Base-by-base conservation (phyloP, 2,113 vertebrate species). In the Brienomyrus longianalis region DNA sequence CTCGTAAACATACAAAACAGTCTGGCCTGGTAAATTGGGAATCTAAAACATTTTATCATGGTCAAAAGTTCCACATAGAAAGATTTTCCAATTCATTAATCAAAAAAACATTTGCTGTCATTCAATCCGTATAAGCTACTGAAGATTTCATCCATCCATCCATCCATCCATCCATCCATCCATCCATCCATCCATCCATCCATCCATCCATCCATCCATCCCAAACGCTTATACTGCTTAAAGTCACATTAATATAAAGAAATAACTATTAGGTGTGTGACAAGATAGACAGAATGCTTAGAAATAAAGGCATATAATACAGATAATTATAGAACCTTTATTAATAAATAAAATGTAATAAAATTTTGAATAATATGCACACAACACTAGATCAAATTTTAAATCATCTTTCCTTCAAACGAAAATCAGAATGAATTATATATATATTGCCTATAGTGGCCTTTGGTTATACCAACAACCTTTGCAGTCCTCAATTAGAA, bases 401-500 rank as follows among this genome's bases (percentile, higher is more conserved):
- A 43, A 80, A 43, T 19, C 3, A 39, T 43, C 35, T n/a, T 85
- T 83, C 39, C 51, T 85, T 43, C 77, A 56, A 35, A 89, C 48
- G 35, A 54, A 56, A 83, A 17, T 11, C 35, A 27, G n/a, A 19
- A 43, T 66, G 70, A 87, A 62, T 62, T 62, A 88, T 85, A 89
- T 74, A 62, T 92, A 62, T 92, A n/a, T 89, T 62, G 62, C 91
- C 90, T 56, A 83, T 47, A 84, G 85, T 90, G 80, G 23, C 50
- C 52, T 88, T 88, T 88, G 56, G 39, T 88, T 66, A 45, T 66
- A 21, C 2, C n/a, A 56, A 56, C 51, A 87, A 54, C 50, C 19
- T 83, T 35, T 83, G 48, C 39, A 43, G 88, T 50, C 19, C 45
- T 80, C 48, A 21, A 59, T 74, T 77, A 77, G 23, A 74, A 54